These are phyloP conservation scores for Stichodactyla helianthus DNA, from an alignment of 64 coral and sea anemone species.

Conservation along the genomic window DNA sequence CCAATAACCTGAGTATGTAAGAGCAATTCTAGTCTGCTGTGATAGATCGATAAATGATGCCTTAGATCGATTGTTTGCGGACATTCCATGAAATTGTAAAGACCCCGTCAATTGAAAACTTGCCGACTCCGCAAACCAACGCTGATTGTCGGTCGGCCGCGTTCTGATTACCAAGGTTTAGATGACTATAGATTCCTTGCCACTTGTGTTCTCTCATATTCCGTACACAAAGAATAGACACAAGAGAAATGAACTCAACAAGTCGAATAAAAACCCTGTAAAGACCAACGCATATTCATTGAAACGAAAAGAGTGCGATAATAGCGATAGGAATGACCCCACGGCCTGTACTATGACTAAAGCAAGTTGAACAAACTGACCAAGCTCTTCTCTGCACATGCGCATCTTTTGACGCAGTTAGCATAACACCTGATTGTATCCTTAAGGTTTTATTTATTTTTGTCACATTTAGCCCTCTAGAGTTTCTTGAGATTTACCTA, in stretches of 20 bases:
- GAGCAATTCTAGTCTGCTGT: not conserved
- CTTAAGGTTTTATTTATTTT: not conserved
- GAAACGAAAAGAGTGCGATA: not conserved
- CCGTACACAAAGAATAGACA: not conserved
- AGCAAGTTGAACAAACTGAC: not conserved
- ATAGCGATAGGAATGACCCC: not conserved
- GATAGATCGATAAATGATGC: not conserved
- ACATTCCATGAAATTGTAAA: conserved; percentile 8
- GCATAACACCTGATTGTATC: not conserved
- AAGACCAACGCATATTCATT: conserved; percentile 5
- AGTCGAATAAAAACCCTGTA: not conserved
- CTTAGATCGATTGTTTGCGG: conserved; percentile 3
- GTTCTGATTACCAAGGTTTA: not conserved
- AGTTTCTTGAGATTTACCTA: not conserved
- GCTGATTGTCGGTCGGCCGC: not conserved
- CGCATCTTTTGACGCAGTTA: not conserved
- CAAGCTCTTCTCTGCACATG: not conserved
- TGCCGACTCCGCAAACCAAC: conserved; percentile 25
- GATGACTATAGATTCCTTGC: not conserved
- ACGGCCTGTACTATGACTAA: not conserved
- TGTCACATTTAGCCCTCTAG: not conserved
- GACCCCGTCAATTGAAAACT: not conserved
- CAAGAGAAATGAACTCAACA: not conserved
- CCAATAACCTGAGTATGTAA: not conserved
- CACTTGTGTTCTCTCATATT: not conserved